phyloP scores from a whole-genome alignment of 1,140 invertebrate genomes.

The Zaprionus nigranus region DNA sequence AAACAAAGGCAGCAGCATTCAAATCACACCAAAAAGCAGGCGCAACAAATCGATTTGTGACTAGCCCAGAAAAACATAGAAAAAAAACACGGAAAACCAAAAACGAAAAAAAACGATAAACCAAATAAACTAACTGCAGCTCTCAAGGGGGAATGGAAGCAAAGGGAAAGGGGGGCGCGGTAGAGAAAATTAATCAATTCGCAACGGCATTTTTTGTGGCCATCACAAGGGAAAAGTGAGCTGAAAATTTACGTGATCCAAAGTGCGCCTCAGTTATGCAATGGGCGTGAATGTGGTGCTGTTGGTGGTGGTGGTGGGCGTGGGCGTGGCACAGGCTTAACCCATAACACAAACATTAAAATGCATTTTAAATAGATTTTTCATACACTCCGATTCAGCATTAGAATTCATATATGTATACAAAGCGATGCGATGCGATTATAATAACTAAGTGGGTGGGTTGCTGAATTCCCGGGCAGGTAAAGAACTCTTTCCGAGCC shows the following conservation, averaged over 20 bases:
- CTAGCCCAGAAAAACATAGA: constrained; percentile 10
- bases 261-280: constrained; percentile 10
- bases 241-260: constrained; percentile 11
- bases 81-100: background rate
- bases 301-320: constrained; percentile 29
- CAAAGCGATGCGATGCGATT: background rate
- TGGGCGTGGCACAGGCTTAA: constrained; percentile 21
- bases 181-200: constrained; percentile 63
- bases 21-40: constrained; percentile 68
- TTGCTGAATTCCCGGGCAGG: background rate
- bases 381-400: background rate
- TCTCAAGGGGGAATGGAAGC: background rate
- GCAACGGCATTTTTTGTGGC: constrained; percentile 60
- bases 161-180: constrained; percentile 7
- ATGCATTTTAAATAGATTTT: constrained; percentile 68
- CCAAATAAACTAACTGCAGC: background rate
- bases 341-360: constrained; percentile 60
- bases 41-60: constrained; percentile 63
- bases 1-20: constrained; percentile 25
- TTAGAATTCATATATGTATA: constrained; percentile 2
- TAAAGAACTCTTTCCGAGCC: too few species aligned
- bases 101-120: background rate
- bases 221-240: constrained; percentile 40
- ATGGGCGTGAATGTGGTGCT: constrained; percentile 6
- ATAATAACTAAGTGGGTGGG: background rate